Evolutionary conservation across 2,113 vertebrate genomes (phyloP).

Genomic region (Melanotaenia duboulayi): DNA sequence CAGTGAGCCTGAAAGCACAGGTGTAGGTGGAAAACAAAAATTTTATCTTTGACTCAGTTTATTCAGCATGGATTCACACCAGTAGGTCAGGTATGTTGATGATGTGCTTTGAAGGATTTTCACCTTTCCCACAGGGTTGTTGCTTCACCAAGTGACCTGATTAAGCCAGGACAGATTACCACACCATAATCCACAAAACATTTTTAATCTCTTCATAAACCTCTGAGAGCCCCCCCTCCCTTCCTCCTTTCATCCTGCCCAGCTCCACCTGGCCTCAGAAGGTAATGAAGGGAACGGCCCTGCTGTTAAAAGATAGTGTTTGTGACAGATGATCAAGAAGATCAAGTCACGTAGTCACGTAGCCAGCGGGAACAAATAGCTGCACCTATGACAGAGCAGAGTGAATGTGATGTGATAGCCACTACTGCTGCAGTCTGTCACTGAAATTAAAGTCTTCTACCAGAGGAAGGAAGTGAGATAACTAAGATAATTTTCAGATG

Average conservation of each 20-base stretch:
- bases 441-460: conserved; percentile 28
- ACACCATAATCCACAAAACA: conserved; percentile 74
- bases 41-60: background rate
- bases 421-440: background rate
- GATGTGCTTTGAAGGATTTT: conserved; percentile 16
- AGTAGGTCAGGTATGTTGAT: conserved; percentile 10
- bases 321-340: conserved; percentile 9
- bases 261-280: background rate
- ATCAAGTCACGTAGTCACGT: background rate
- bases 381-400: background rate
- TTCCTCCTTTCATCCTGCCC: background rate
- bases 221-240: conserved; percentile 24
- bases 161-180: conserved; percentile 70
- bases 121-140: conserved; percentile 45
- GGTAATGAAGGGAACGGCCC: background rate
- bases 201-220: conserved; percentile 76
- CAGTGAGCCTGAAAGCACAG: background rate
- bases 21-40: background rate
- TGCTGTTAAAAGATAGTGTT: conserved; percentile 4
- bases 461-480: conserved; percentile 38
- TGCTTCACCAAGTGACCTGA: conserved; percentile 57
- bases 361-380: conserved; percentile 6
- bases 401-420: background rate
- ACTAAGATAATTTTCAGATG: background rate
- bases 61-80: background rate